Conservation (phyloP, 2,888 invertebrate species). For the Luperina nickerlii region DNA sequence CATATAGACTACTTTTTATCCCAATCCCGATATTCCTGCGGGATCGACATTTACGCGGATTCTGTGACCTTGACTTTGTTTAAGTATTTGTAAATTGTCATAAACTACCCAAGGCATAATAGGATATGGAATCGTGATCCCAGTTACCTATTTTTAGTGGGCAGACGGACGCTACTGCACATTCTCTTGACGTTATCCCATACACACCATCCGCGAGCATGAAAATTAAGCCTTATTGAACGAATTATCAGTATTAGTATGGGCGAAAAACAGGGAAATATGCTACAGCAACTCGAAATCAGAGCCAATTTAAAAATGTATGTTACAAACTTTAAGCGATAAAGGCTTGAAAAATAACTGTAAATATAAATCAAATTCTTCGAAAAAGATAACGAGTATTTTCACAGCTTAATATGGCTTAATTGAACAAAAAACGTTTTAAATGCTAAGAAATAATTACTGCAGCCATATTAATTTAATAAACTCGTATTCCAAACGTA, state of each 20-base stretch:
- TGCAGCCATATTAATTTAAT: slow-evolving; percentile 3
- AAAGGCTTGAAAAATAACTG: not conserved
- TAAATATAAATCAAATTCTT: not conserved
- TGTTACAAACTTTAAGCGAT: not conserved
- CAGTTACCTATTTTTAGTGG: no score
- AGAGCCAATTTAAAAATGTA: not conserved
- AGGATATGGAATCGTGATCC: no score
- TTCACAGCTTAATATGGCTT: not conserved
- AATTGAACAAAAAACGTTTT: not conserved
- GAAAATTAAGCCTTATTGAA: not conserved
- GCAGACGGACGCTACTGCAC: no score
- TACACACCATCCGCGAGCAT: not conserved
- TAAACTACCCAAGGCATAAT: no score
- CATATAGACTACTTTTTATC: no score
- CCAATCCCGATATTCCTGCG: no score
- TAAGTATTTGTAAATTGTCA: no score
- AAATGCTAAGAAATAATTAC: not conserved
- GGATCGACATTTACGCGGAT: no score
- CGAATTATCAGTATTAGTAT: not conserved
- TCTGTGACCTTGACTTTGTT: no score
- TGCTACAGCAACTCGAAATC: not conserved
- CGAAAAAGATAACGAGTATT: not conserved
- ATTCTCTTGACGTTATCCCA: no score
- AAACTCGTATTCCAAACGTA: not conserved
- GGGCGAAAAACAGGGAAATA: not conserved